These are phyloP conservation scores for Orchestes rusci DNA, from an alignment of 2,888 invertebrate genomes.

Conservation along the genomic window DNA sequence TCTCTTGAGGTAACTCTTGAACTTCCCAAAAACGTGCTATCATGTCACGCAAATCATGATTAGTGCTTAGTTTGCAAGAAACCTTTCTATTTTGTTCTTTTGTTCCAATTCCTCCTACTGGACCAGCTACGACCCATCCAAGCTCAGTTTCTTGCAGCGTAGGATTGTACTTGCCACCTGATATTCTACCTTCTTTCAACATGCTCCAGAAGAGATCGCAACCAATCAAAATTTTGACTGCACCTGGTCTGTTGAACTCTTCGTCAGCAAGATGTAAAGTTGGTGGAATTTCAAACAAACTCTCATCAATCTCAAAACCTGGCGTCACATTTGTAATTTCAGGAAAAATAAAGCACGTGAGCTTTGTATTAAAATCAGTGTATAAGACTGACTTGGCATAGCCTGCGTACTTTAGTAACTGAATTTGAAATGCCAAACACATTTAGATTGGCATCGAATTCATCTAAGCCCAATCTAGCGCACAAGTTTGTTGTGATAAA, in stretches of 20 bases:
- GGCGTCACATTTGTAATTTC: conserved; percentile 3
- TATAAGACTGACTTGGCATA: not conserved
- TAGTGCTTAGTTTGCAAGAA: conserved; percentile 3
- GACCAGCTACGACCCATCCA: conserved; percentile 2
- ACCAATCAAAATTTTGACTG: conserved; percentile 1
- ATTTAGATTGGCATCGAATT: not conserved
- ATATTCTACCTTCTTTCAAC: not conserved
- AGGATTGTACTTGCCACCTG: conserved; percentile 3
- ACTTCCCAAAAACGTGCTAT: conserved; percentile 23
- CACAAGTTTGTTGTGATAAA: not conserved
- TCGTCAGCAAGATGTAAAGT: conserved; percentile 5
- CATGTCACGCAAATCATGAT: conserved; percentile 6
- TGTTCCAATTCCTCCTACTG: conserved; percentile 4
- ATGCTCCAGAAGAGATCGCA: conserved; percentile 1
- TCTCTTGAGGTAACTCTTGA: conserved; percentile 20
- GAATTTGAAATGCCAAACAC: conserved; percentile 1
- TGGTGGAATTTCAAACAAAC: not conserved
- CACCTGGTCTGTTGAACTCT: conserved; percentile 2
- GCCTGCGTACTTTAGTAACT: not conserved
- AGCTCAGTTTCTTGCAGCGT: conserved; percentile 1
- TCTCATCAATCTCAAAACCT: conserved; percentile 6
- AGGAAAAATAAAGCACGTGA: not conserved
- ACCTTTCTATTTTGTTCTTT: not conserved
- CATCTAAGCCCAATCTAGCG: not conserved
- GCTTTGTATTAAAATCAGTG: conserved; percentile 1